phyloP scores from a whole-genome alignment of 2,797 vertebrate genomes.

The Anolis apletophallus region DNA sequence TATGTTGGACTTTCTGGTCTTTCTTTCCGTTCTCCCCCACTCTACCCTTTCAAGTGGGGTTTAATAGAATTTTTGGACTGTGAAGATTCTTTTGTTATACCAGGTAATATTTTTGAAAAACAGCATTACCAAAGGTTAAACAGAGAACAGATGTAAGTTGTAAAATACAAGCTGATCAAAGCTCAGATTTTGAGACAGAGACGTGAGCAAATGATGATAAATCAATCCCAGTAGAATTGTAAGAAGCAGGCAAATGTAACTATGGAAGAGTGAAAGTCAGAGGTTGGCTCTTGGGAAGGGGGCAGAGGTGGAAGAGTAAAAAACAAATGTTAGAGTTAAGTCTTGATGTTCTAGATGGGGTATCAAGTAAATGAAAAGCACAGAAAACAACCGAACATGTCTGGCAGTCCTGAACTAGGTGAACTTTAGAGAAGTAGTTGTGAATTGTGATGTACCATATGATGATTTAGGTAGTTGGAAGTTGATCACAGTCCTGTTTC shows the following conservation, averaged over 20 bases:
- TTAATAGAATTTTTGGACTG: conserved; percentile 79
- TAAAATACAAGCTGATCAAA: conserved; percentile 99
- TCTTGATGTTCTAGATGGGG: conserved; percentile 83
- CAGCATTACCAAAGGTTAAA: conserved; percentile 97
- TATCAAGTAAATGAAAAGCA: conserved; percentile 75
- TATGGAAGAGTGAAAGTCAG: conserved; percentile 81
- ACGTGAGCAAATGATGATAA: conserved; percentile 98
- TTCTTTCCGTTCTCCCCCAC: neutral
- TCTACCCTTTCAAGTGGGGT: conserved; percentile 69
- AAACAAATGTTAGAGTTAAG: conserved; percentile 87
- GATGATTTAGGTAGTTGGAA: too few species aligned
- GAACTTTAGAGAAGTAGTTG: conserved; percentile 61
- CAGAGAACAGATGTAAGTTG: conserved; percentile 98
- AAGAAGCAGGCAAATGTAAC: conserved; percentile 94
- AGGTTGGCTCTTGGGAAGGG: conserved; percentile 61
- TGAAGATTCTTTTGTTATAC: conserved; percentile 85
- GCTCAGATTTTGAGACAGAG: conserved; percentile 93
- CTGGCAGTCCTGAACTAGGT: conserved; percentile 79
- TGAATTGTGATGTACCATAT: conserved; percentile 24
- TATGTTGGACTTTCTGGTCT: conserved; percentile 47
- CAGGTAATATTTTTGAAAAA: conserved; percentile 93
- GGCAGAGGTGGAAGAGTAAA: conserved; percentile 65
- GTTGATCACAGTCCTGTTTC: too few species aligned
- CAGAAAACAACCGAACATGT: conserved; percentile 71
- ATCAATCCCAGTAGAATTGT: conserved; percentile 94